Base-by-base conservation (phyloP, 2,888 invertebrate genomes). In the Falcaria lacertinaria region DNA sequence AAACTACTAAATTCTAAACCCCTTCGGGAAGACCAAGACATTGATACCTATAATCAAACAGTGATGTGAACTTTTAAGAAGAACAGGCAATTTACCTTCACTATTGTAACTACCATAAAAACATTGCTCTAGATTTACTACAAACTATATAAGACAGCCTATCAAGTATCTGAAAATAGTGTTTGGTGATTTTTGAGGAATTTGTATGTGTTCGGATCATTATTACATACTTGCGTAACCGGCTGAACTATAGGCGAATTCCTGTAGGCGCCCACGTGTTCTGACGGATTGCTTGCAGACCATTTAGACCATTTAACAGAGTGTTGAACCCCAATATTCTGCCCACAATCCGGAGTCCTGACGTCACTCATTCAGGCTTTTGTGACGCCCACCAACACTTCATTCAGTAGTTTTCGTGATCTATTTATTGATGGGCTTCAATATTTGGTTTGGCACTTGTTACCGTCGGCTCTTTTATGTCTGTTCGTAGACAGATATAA, bases 361-460 rank as follows among this genome's bases (percentile, higher is more conserved):
- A 58, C 53, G 52, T 52, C 49, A 58, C 48, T 49, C 54, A 64
- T 63, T 64, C 54, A 64, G 49, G 52, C 54, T 60, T 53, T 51
- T 37, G 22, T 15, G 44, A 50, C 50, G 55, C 57, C 54, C 52
- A 64, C 61, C 39, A 45, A 47, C 41, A 43, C 48, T 60, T 53
- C 61, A 63, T 64, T 61, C 60, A 62, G 28, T 28, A 7, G 7
- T 11, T 11, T 28, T 11, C 11, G 1, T 28, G 28, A 7, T 28
- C 28, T 28, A 28, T 28, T 28, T 28, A 28, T 28, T 28, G 28
- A 28, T 28, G 28, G 11, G 28, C 7, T 28, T 11, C 28, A 28
- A 28, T 28, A 28, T 28, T 28, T 28, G 11, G 28, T 11, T 28
- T 28, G 28, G 28, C 28, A 28, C 11, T 28, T 28, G 11, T 28